These are phyloP conservation scores for Arbacia lixula DNA, from an alignment of 53 echinoderm and acorn worm genomes.

Conservation along the genomic window DNA sequence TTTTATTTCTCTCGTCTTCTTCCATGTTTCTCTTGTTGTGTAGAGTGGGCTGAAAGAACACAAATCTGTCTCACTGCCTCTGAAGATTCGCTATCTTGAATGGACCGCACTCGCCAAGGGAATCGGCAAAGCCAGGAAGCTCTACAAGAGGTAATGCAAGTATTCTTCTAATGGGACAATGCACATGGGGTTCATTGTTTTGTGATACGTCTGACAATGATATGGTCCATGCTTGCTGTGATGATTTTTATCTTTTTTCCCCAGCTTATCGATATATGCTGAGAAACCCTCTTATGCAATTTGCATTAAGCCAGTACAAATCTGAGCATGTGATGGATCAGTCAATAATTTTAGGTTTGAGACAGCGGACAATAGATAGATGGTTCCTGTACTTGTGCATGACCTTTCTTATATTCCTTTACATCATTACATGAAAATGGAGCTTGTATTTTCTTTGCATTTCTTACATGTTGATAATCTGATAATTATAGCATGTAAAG, in stretches of 20 bases:
- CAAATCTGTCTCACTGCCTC: conserved; percentile 54
- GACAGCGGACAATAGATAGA: too few relatives aligned
- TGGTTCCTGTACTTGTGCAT: too few relatives aligned
- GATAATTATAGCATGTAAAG: too few relatives aligned
- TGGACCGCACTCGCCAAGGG: conserved; percentile 73
- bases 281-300: conserved; percentile 2
- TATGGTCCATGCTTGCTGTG: conserved; percentile 24
- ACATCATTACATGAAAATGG: too few relatives aligned
- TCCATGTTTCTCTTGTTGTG: background rate
- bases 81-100: conserved; percentile 82
- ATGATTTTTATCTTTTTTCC: conserved; percentile 51
- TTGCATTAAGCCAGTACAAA: conserved; percentile 55
- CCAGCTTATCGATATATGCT: conserved; percentile 54
- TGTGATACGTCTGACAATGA: too few relatives aligned
- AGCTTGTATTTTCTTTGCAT: too few relatives aligned
- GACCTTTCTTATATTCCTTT: too few relatives aligned
- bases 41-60: conserved; percentile 85
- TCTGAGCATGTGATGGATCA: conserved; percentile 19
- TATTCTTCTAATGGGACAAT: too few relatives aligned
- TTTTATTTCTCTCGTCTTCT: too few relatives aligned
- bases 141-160: conserved; percentile 90
- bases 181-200: too few relatives aligned
- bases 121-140: conserved; percentile 73
- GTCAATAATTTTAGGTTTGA: too few relatives aligned
- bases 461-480: too few relatives aligned